Evolutionary conservation across 1,140 invertebrate genomes (phyloP).

Genomic region (Musca domestica): DNA sequence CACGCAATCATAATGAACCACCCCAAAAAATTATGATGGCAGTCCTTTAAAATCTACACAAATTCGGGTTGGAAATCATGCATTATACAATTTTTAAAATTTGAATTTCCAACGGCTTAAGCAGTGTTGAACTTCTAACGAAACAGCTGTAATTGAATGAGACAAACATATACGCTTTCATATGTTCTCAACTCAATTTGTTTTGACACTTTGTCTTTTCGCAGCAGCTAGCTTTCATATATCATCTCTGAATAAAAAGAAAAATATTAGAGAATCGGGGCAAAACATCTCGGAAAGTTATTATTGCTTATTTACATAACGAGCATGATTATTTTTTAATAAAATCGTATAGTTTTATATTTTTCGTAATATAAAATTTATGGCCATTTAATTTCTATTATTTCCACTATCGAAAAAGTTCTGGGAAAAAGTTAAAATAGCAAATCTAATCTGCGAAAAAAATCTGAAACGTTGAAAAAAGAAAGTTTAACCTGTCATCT

Average conservation of each 20-base stretch:
- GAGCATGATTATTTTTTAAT: not conserved
- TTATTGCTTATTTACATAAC: conserved; percentile 18
- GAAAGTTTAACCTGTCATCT: conserved; percentile 17
- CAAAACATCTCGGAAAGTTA: conserved; percentile 7
- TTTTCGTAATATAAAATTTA: no score
- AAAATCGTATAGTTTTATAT: not conserved
- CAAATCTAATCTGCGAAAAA: conserved; percentile 12
- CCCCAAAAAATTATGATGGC: no score
- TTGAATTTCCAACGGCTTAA: no score
- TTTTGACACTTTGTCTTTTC: not conserved
- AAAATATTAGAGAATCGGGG: conserved; percentile 10
- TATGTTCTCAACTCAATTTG: no score
- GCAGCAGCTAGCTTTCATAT: not conserved
- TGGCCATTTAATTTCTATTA: no score
- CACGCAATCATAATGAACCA: no score
- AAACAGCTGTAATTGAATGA: no score
- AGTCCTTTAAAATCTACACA: no score
- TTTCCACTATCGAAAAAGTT: not conserved
- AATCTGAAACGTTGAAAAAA: conserved; percentile 16
- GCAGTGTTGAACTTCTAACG: no score
- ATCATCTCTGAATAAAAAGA: not conserved
- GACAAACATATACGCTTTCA: no score
- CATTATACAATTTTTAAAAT: no score
- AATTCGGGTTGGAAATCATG: no score
- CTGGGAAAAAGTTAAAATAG: not conserved